A percentile compares a stretch with the other conserved stretches of the same genome.
phyloP scores from a whole-genome alignment of 37 sponge, comb jelly and placozoan species.

The Hormiphora californensis region DNA sequence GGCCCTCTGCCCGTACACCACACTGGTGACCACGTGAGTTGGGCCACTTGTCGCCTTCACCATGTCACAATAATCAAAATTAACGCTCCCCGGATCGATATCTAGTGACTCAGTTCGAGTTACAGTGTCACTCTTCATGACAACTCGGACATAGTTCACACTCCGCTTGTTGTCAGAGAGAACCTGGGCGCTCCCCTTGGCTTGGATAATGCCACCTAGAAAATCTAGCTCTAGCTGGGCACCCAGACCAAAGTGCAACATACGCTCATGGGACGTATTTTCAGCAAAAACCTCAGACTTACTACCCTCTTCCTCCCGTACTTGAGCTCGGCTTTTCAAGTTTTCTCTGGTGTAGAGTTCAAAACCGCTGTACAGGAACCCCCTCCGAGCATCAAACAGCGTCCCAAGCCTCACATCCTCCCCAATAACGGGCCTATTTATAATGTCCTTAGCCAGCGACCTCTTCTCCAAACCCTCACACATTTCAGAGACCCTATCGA shows the following conservation, averaged over 20 bases:
- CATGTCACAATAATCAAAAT: background rate
- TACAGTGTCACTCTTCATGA: background rate
- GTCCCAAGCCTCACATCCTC: conserved; percentile 4
- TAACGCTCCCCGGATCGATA: background rate
- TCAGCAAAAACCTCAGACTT: too few relatives aligned
- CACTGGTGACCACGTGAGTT: conserved; percentile 10
- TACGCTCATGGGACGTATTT: too few relatives aligned
- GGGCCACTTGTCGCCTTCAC: background rate
- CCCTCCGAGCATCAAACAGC: background rate
- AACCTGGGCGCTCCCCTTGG: conserved; percentile 9
- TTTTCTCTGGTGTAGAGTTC: background rate
- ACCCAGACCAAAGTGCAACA: background rate
- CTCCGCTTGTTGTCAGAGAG: background rate
- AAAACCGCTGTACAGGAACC: background rate
- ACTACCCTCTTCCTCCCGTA: too few relatives aligned
- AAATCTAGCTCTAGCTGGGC: background rate
- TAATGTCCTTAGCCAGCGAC: too few relatives aligned
- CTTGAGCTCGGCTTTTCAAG: too few relatives aligned
- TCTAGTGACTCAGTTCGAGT: background rate
- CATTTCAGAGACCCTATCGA: too few relatives aligned
- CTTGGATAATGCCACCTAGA: background rate
- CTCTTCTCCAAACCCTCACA: too few relatives aligned
- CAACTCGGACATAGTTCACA: background rate
- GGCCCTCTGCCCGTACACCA: background rate
- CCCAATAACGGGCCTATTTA: too few relatives aligned